phyloP scores from a whole-genome alignment of 2,888 invertebrate genomes.

The Byasa hedistus region DNA sequence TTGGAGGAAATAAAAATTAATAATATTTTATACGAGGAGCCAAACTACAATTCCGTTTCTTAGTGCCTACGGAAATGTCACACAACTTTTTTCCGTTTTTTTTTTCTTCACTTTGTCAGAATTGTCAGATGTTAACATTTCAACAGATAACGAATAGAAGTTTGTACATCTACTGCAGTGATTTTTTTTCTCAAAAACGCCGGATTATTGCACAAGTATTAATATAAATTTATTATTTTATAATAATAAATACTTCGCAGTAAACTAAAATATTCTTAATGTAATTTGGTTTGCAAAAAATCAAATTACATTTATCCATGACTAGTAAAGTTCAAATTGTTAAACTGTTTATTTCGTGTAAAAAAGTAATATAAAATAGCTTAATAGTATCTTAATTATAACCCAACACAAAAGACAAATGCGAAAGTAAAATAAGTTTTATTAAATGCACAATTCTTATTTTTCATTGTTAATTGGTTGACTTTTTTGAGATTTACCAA shows the following conservation, averaged over 20 bases:
- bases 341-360: too few species aligned
- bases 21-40: constrained; percentile 49
- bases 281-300: too few species aligned
- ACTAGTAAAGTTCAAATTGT: too few species aligned
- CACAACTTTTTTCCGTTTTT: constrained; percentile 38
- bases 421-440: constrained; percentile 22
- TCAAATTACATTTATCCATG: too few species aligned
- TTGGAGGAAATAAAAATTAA: constrained; percentile 38
- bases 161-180: too few species aligned
- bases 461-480: constrained; percentile 47
- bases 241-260: too few species aligned
- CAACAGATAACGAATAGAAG: constrained; percentile 13
- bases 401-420: not conserved
- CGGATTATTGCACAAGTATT: too few species aligned
- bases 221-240: too few species aligned
- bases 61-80: constrained; percentile 52
- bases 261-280: too few species aligned
- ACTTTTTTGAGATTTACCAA: constrained; percentile 63
- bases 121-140: constrained; percentile 30
- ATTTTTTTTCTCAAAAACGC: too few species aligned
- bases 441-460: constrained; percentile 40
- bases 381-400: not conserved
- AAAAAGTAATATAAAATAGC: not conserved
- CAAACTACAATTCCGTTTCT: constrained; percentile 51
- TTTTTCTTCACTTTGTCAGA: constrained; percentile 31